Percentiles rank a stretch among this genome's conserved stretches.
These are phyloP conservation scores for Paracyclopina nana DNA, from an alignment of 1,140 invertebrate species.

Conservation along the genomic window DNA sequence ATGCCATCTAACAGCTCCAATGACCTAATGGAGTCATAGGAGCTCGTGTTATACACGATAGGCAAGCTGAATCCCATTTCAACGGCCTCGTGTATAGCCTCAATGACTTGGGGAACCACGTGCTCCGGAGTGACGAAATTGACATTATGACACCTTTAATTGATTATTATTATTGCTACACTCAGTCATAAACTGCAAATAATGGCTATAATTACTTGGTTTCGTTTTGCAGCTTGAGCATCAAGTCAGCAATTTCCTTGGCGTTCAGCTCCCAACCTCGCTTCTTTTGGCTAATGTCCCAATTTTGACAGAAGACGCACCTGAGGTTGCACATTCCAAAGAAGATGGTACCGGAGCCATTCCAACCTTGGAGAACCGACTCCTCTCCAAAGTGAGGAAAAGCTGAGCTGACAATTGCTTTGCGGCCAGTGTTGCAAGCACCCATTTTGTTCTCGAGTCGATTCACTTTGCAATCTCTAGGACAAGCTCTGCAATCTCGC, in stretches of 20 bases:
- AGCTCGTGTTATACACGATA: slow-evolving; percentile 3
- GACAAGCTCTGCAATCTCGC: slow-evolving; percentile 4
- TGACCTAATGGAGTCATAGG: neutral
- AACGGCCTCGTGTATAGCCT: slow-evolving; percentile 2
- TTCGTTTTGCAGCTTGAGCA: slow-evolving; percentile 11
- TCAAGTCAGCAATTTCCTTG: slow-evolving; percentile 3
- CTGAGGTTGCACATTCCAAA: slow-evolving; percentile 6
- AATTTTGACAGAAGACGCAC: slow-evolving; percentile 15
- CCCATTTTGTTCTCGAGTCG: slow-evolving; percentile 2
- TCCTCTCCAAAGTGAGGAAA: slow-evolving; percentile 15
- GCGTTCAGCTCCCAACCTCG: slow-evolving; percentile 8
- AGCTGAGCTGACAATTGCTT: slow-evolving; percentile 5
- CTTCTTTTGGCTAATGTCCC: slow-evolving; percentile 8
- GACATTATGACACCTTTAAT: slow-evolving; percentile 13
- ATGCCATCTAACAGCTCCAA: slow-evolving; percentile 9
- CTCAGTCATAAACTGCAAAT: no score
- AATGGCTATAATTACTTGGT: no score
- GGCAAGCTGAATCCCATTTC: slow-evolving; percentile 3
- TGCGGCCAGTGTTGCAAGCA: slow-evolving; percentile 7
- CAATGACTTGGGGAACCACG: slow-evolving; percentile 5
- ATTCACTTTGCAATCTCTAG: slow-evolving; percentile 7
- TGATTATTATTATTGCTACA: no score
- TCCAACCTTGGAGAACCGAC: slow-evolving; percentile 12
- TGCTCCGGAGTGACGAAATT: slow-evolving; percentile 13
- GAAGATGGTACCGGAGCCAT: slow-evolving; percentile 12